Percentiles rank a stretch among this genome's conserved stretches.
These are phyloP conservation scores for Rhynchotus rufescens DNA, from an alignment of 2,797 vertebrate species.

Conservation along the genomic window DNA sequence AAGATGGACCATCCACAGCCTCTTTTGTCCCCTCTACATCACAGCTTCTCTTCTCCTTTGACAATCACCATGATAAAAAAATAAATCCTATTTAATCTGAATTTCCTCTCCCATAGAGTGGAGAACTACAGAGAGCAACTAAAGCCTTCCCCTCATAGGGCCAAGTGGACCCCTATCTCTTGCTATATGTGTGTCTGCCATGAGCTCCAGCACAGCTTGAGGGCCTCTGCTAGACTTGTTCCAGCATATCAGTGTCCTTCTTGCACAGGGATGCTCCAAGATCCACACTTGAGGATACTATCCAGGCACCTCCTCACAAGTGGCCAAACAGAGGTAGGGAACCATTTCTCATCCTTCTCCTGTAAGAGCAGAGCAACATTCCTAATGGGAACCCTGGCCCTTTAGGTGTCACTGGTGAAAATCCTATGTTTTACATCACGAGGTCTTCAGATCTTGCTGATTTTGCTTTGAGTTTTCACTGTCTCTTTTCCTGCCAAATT, in stretches of 20 bases:
- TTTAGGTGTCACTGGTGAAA: not conserved
- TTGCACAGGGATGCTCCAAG: not conserved
- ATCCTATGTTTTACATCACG: not conserved
- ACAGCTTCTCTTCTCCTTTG: not conserved
- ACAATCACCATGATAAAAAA: accelerated
- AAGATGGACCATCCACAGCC: not conserved
- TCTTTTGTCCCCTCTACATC: not conserved
- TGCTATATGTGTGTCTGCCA: not conserved
- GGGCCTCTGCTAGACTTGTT: not conserved
- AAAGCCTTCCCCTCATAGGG: not conserved
- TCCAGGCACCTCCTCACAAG: accelerated
- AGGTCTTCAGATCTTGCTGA: conserved; percentile 27
- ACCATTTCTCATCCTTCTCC: not conserved
- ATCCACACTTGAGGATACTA: accelerated
- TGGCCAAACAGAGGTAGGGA: not conserved
- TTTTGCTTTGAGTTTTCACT: conserved; percentile 37
- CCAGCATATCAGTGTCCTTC: not conserved
- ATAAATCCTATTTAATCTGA: not conserved
- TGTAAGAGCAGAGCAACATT: not conserved
- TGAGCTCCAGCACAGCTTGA: not conserved
- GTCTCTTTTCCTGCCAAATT: conserved; percentile 42
- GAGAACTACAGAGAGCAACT: not conserved
- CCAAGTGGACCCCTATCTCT: not conserved
- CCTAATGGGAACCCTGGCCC: not conserved
- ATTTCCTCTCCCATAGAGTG: not conserved